Base-by-base conservation (phyloP, 2,888 invertebrate species). In the Laothoe populi region DNA sequence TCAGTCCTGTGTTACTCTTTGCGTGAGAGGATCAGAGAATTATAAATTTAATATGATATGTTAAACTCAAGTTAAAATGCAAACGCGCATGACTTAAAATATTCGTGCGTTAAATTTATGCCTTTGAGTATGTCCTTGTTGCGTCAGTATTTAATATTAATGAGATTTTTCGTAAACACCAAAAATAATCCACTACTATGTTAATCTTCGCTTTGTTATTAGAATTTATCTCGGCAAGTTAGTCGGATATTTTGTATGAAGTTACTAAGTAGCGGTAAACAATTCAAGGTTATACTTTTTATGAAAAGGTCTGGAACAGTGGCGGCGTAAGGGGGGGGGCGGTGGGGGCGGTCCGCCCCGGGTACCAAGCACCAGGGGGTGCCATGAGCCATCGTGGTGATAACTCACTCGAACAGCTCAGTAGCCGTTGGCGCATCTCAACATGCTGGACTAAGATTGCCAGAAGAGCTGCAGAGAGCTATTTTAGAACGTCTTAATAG, bases 111-210 rank as follows among this genome's bases (percentile, higher is more conserved):
- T 48, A 13, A 48, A 48, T 53, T 16, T 31, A 53, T 53, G 53
- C 11, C 11, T 53, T 53, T 53, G 53, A 35, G 31, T 5, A 49
- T 16, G 44, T 53, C 16, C 16, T 26, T 49, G 26, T 49, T 48
- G n/a, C 7, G 19, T 31, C 31, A 31, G n/a, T 8, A 35, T 19
- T 35, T 53, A 35, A 35, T 31, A 53, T 53, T 53, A 49, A 49
- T 49, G 31, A 49, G 31, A 49, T 49, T 49, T 48, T 48, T 48
- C 45, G 48, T 48, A 49, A 49, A 49, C 49, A 16, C 16, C 19
- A 53, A 53, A 53, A 53, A 11, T n/a, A 49, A 4, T 31, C 49
- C 31, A 53, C 48, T 46, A 23, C 26, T 53, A 35, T 53, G 35
- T 16, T 53, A 53, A 53, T 53, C 19, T 31, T 19, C n/a, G 24